Evolutionary conservation across 1,140 invertebrate genomes (phyloP), one percentile per base, ranked within the genome.

Genomic region (Caerostris darwini): DNA sequence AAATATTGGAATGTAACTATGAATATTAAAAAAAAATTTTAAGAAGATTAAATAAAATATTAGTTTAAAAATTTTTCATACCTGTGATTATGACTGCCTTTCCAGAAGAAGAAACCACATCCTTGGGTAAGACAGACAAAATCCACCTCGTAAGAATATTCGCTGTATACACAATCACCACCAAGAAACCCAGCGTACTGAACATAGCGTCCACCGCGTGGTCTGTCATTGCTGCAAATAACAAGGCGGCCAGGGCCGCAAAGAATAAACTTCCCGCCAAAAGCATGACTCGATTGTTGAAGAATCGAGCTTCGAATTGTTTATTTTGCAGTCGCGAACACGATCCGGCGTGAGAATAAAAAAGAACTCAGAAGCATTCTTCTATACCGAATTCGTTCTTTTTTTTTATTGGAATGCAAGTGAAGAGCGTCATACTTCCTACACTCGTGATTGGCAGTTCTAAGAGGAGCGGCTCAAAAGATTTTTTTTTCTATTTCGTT

Each of bases 31-130:
- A 34, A 34, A 34, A 1, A 1, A 1, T 34, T 34, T 34, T 34
- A 34, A 34, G 34, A 34, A 34, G 34, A 34, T 64, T 64, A 64
- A 64, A 64, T 12, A 64, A 12, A 64, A 12, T 14, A 17, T 64
- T 64, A 10, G 12, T 64, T 5, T 14, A 8, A 61, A 10, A 61
- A 10, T n/a, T 12, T 3, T 10, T 34, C 67, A 34, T 89, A 93
- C 92, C 92, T 77, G 92, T 93, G 12, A 93, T 93, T 53, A 93
- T 14, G 19, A 93, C 92, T 17, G 92, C 92, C 56, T 93, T 93
- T 19, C 61, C 82, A 8, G 17, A 56, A 5, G 92, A 56, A 7
- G 53, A 58, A 17, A 93, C 92, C 53, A 61, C 50, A 14, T 61
- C 34, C 53, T 89, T 88, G 1, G 92, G 92, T 14, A 93, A 6